These are phyloP conservation scores for Agriopis leucophaearia DNA, from an alignment of 2,888 invertebrate genomes.

Conservation along the genomic window DNA sequence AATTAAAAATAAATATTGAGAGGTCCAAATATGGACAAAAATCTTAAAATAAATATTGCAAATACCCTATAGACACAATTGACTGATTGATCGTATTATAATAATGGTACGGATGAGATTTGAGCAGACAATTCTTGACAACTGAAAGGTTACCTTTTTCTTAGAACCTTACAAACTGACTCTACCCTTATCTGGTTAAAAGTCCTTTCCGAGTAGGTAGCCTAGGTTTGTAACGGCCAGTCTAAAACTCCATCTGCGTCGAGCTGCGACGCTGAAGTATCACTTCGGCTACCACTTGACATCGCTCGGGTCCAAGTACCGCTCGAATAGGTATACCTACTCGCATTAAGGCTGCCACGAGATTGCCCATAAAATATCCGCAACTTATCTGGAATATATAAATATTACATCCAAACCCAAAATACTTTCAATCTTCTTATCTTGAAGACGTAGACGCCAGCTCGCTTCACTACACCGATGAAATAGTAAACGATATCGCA, in stretches of 20 bases:
- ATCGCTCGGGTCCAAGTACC: conserved; percentile 33
- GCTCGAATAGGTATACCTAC: conserved; percentile 22
- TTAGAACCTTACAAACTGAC: neutral
- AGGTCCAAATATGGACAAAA: too few relatives aligned
- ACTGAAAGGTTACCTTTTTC: too few relatives aligned
- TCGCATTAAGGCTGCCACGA: conserved; percentile 29
- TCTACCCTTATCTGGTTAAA: conserved; percentile 6
- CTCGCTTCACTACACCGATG: conserved; percentile 28
- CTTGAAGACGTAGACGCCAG: conserved; percentile 28
- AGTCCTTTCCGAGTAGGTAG: conserved; percentile 23
- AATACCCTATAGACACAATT: too few relatives aligned
- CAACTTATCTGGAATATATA: conserved; percentile 40
- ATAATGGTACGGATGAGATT: too few relatives aligned
- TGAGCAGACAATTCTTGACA: too few relatives aligned
- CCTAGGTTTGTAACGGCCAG: conserved; percentile 18
- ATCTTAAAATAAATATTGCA: too few relatives aligned
- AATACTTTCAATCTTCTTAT: conserved; percentile 37
- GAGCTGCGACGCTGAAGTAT: conserved; percentile 31
- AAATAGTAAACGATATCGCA: conserved; percentile 32
- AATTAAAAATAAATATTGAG: too few relatives aligned
- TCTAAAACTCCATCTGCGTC: conserved; percentile 21
- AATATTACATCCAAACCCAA: conserved; percentile 32
- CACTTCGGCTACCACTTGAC: conserved; percentile 25
- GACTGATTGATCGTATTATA: too few relatives aligned
- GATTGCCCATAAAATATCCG: conserved; percentile 36